Evolutionary conservation across 1,140 invertebrate species (phyloP), one percentile per base, ranked within the genome.

Genomic region (Habropoda laboriosa): DNA sequence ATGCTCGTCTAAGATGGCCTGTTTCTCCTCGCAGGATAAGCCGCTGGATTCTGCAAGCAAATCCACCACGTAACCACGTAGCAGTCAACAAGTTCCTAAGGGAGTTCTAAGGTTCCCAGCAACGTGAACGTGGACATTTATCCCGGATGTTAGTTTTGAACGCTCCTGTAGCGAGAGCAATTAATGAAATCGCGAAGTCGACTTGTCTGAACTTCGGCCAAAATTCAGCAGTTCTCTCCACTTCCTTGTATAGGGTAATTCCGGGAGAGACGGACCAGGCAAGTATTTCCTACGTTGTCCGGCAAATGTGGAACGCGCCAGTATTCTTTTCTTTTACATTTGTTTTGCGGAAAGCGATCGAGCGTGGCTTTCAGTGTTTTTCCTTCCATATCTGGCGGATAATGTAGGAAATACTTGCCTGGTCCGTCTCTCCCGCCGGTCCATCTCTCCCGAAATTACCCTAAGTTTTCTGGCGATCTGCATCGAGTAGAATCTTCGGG

Each of bases 1-100:
- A 93, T 98, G 97, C 82, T 95, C 94, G 86, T 96, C 95, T 67
- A 97, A 94, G 82, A 97, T 97, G 42, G 94, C 93, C 90, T 95
- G 94, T 91, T 95, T 96, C 87, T 97, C 96, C 87, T 95, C 93
- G 82, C 94, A 94, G 49, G 95, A 94, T 89, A 97, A 92, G 83
- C 95, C 95, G 83, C 95, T 94, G 79, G 94, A 94, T 86, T 93
- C 96, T 96, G 90, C 67, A 91, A 93, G 30, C 8, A 30, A 70
- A 72, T 73, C 21, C 18, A 58, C 1, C n/a, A 6, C 5, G 0
- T 6, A 3, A 35, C 13, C 38, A 40, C 24, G 21, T 13, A 55
- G 45, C 13, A 49, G 30, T 47, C 40, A 12, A 13, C 3, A n/a
- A 10, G 18, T 8, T 38, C 16, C 0, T 3, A 38, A 16, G 12